A percentile compares a stretch with the other conserved stretches of the same genome.
Conservation (phyloP, 1,140 invertebrate genomes). For the Cardiocondyla obscurior region DNA sequence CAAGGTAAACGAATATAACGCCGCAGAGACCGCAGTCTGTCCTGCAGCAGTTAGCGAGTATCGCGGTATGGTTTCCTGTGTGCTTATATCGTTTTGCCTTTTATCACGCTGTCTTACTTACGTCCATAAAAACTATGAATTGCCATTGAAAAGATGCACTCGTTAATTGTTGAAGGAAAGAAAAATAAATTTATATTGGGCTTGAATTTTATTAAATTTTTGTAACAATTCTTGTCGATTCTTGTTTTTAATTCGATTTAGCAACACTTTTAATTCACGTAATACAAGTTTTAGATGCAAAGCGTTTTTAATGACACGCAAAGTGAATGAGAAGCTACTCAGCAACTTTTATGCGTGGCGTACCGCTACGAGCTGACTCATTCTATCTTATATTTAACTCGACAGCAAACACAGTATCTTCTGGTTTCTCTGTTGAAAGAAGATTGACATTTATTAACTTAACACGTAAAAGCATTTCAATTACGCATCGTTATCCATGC, state of each 20-base stretch:
- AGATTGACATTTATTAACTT: constrained; percentile 24
- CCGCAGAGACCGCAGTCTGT: constrained; percentile 79
- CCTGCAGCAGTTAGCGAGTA: constrained; percentile 79
- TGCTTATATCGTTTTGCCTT: not conserved
- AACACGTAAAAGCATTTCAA: not conserved
- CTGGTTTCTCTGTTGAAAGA: constrained; percentile 11
- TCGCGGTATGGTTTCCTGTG: constrained; percentile 64
- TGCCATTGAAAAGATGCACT: not conserved
- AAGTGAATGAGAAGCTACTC: constrained; percentile 10
- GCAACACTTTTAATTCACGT: not conserved
- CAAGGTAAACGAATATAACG: constrained; percentile 84
- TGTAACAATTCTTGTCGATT: not conserved
- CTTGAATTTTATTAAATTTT: not conserved
- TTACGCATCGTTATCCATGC: not conserved
- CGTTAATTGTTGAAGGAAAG: not conserved
- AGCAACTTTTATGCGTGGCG: constrained; percentile 33
- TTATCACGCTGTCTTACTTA: constrained; percentile 9
- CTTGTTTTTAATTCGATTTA: not conserved
- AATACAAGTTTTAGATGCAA: not conserved
- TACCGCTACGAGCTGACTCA: constrained; percentile 27
- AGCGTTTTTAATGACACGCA: not conserved
- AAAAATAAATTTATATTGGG: not conserved
- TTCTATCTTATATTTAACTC: constrained; percentile 40
- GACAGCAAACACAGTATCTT: constrained; percentile 35
- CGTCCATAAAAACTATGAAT: not conserved